Evolutionary conservation across 2,797 vertebrate genomes (phyloP).

Genomic region (Antennarius maculatus): DNA sequence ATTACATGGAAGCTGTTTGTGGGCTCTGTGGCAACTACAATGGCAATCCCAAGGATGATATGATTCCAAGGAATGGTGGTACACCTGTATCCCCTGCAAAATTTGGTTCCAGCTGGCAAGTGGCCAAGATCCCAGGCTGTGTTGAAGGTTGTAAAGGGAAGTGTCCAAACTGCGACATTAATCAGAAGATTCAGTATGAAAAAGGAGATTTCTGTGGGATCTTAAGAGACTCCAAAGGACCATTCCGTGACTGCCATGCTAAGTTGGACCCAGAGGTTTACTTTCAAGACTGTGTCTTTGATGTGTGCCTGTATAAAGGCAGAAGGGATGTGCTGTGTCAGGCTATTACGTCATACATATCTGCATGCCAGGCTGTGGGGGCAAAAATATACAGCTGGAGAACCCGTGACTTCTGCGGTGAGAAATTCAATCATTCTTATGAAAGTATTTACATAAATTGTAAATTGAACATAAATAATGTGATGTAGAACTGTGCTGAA

Average conservation of each 20-base stretch:
- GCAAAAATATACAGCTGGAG: constrained; percentile 76
- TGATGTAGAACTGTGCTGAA: not conserved
- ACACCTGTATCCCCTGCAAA: constrained; percentile 11
- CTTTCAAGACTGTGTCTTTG: constrained; percentile 78
- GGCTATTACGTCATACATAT: constrained; percentile 71
- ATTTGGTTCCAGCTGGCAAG: constrained; percentile 76
- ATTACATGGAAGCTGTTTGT: constrained; percentile 71
- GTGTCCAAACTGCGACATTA: constrained; percentile 65
- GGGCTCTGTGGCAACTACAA: constrained; percentile 83
- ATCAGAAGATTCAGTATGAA: constrained; percentile 57
- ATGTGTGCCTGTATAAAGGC: constrained; percentile 76
- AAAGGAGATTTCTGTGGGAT: constrained; percentile 72
- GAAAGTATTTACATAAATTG: not conserved
- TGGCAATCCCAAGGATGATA: constrained; percentile 65
- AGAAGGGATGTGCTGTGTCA: constrained; percentile 70
- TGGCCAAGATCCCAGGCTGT: constrained; percentile 70
- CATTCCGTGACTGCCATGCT: constrained; percentile 76
- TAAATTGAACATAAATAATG: not conserved
- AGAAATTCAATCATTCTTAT: constrained; percentile 49
- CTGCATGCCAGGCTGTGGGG: constrained; percentile 75
- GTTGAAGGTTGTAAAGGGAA: constrained; percentile 56
- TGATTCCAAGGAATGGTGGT: constrained; percentile 61
- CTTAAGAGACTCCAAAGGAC: constrained; percentile 66
- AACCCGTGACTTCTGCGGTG: constrained; percentile 75
- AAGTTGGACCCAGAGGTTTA: constrained; percentile 59